A percentile compares a stretch with the other conserved stretches of the same genome.
These are phyloP conservation scores for Procambarus clarkii DNA, from an alignment of 1,140 invertebrate species.

Conservation along the genomic window DNA sequence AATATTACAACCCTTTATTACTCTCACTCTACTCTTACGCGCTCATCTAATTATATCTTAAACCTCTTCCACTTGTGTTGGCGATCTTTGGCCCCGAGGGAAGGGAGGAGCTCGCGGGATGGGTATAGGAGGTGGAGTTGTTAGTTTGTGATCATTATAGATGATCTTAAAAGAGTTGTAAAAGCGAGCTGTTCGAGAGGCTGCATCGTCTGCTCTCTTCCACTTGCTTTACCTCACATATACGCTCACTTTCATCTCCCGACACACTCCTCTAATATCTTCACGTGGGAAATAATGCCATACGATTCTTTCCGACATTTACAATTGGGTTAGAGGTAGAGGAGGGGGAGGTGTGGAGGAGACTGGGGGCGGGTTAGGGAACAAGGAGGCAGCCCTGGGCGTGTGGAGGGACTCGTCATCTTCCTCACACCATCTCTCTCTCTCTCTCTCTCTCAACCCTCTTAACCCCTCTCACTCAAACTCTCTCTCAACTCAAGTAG, in stretches of 20 bases:
- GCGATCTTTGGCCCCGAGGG: neutral
- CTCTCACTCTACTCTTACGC: neutral
- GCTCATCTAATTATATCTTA: neutral
- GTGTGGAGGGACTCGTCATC: constrained; percentile 21
- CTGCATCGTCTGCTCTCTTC: neutral
- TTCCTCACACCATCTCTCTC: neutral
- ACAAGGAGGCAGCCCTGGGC: constrained; percentile 1
- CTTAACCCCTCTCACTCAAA: neutral
- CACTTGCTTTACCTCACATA: neutral
- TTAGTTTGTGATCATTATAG: neutral
- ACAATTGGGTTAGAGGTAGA: neutral
- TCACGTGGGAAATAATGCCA: neutral
- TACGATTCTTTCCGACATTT: neutral
- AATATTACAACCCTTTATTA: constrained; percentile 2
- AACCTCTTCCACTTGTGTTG: neutral
- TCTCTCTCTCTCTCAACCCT: too few species aligned
- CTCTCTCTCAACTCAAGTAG: too few species aligned
- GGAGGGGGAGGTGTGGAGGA: neutral
- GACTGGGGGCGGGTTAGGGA: neutral
- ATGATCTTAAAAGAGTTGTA: neutral
- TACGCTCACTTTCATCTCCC: neutral
- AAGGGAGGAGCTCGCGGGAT: too few species aligned
- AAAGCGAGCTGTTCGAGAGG: neutral
- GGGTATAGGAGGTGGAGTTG: neutral
- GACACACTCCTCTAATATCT: neutral